Percentiles rank a stretch among this genome's conserved stretches.
Evolutionary conservation across 2,797 vertebrate species (phyloP).

Genomic region (Ciconia nigra): DNA sequence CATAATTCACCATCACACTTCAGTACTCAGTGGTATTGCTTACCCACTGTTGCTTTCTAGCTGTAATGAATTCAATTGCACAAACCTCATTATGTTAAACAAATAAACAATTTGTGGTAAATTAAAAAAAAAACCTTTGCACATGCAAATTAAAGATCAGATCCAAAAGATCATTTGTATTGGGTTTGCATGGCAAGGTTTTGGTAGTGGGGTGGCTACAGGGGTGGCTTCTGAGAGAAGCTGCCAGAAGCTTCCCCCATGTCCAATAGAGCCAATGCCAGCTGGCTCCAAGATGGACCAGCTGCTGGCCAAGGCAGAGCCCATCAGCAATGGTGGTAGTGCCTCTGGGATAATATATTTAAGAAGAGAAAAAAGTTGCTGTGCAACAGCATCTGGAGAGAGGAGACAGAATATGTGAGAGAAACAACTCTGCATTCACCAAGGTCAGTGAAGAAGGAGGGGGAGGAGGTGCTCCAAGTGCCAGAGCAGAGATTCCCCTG

Average conservation of each 20-base stretch:
- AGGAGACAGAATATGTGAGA: not conserved
- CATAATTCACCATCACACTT: not conserved
- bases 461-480: rapidly evolving
- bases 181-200: not conserved
- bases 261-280: rapidly evolving
- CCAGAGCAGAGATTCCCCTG: not conserved
- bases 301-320: not conserved
- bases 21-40: not conserved
- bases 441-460: not conserved
- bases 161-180: not conserved
- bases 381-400: not conserved
- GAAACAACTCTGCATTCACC: not conserved
- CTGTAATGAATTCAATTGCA: not conserved
- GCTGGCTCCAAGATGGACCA: rapidly evolving
- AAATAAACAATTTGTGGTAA: not conserved
- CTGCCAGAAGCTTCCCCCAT: not conserved
- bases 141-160: not conserved
- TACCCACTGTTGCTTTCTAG: not conserved
- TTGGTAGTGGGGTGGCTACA: not conserved
- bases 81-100: not conserved
- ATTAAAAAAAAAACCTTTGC: not conserved
- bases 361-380: not conserved
- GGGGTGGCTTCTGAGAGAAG: not conserved
- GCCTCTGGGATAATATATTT: not conserved
- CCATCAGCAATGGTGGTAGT: rapidly evolving